Base-by-base conservation (phyloP, 2,888 invertebrate species). In the Cantharis flavilabris region DNA sequence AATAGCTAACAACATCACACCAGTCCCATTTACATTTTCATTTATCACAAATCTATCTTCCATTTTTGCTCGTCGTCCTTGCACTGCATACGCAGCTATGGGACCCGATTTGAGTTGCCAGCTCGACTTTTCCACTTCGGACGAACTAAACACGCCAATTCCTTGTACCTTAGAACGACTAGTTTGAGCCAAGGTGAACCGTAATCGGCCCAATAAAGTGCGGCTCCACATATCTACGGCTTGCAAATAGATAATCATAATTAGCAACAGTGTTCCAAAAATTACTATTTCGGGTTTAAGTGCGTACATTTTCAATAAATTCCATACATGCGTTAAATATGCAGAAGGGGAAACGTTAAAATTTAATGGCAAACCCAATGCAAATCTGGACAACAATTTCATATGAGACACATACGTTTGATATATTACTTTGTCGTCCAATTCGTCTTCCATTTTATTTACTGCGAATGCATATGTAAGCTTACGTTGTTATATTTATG, bases 41-140 rank as follows among this genome's bases (percentile, higher is more conserved):
- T 96, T 94, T 72, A 97, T 93, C 75, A 96, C 96, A 88, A 96
- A 98, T 85, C 97, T 91, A 88, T 98, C 98, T 90, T 98, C 98
- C 98, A 98, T 98, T 82, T 94, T 94, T 80, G 95, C 93, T 85
- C 98, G 90, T 80, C 97, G 91, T 2, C 98, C 98, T 89, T 97
- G 95, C 79, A 98, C 93, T 28, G 98, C 97, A 89, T 95, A 98
- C 65, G 94, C 97, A 28, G 96, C 96, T 83, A 96, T 93, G 79
- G 94, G 90, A 7, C 92, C 92, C 70, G 94, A 92, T 85, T 93
- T 92, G 78, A 94, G 89, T 85, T 97, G 94, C 97, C 97, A 97
- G 83, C 91, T 91, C 75, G 91, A 89, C 83, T 91, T 90, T 83
- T 91, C 91, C 23, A 90, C 88, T 76, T 91, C 92, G 1, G 89